Evolutionary conservation across 30 jellyfish, hydroid and myxozoan genomes (phyloP), one percentile per base, ranked within the genome.

Genomic region (Pelagia noctiluca): DNA sequence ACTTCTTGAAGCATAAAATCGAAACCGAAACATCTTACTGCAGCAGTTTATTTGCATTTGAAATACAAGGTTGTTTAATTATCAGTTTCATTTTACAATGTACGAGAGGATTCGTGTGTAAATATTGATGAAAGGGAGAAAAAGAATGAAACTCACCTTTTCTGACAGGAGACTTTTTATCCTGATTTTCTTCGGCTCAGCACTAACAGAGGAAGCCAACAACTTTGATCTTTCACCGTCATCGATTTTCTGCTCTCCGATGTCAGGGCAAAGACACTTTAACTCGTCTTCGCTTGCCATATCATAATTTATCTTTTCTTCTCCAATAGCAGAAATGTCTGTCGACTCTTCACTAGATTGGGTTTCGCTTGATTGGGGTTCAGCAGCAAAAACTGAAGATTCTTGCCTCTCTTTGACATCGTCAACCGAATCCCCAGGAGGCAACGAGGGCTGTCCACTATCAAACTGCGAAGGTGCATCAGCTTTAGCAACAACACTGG

Each of bases 151-250:
- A n/a, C 87, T 69, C 0, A 82, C 92, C 86, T 82, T 66, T 60
- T 83, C 86, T 24, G 92, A 82, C 0, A 82, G 92, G 3, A 82
- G 86, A 54, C 92, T 82, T 64, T 70, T 82, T 35, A 82, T 71
- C 31, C 46, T 82, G 52, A 71, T 37, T 73, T 52, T 54, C 79
- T 23, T 38, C 54, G 74, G 34, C 71, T 52, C 68, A 4, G 26
- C 68, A 3, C 21, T 30, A 42, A 42, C 57, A 42, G 57, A 8
- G 16, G 16, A 8, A 42, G 16, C 57, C 8, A 52, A 75, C 10
- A 26, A 16, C 63, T 60, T 60, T 38, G 46, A 2, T 33, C 62
- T 78, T 16, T 71, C 0, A 23, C 10, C 31, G 1, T 46, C 84
- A 0, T 0, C 13, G 19, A 23, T 76, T 29, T 35, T 53, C 77